These are phyloP conservation scores for Climacteris rufus DNA, from an alignment of 2,113 vertebrate species.

Conservation along the genomic window DNA sequence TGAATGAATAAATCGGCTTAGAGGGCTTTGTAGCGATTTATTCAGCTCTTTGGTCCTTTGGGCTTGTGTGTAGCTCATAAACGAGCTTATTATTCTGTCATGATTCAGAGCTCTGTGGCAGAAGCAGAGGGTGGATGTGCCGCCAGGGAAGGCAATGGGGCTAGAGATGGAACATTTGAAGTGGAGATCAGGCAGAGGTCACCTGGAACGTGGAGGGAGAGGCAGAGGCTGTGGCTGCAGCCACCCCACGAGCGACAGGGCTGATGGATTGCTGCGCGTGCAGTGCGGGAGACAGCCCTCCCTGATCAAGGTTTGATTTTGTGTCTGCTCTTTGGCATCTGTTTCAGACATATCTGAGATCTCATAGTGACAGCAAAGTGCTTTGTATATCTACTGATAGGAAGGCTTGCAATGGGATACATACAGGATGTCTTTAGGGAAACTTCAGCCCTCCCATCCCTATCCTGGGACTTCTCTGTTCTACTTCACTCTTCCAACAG, in stretches of 20 bases:
- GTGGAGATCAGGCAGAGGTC: constrained; percentile 45
- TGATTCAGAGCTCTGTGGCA: constrained; percentile 43
- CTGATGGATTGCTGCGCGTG: fast-evolving
- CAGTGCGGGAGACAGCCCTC: background rate
- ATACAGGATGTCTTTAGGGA: background rate
- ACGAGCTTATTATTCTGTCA: constrained; percentile 55
- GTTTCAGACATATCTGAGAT: background rate
- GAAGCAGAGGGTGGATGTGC: constrained; percentile 31
- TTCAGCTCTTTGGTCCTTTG: constrained; percentile 36
- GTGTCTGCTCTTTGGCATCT: background rate
- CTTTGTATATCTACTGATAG: background rate
- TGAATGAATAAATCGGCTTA: constrained; percentile 53
- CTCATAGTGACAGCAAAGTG: background rate
- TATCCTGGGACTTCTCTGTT: background rate
- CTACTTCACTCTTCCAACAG: background rate
- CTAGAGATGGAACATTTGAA: background rate
- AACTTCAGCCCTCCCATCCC: background rate
- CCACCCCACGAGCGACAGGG: background rate
- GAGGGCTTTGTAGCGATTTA: constrained; percentile 59
- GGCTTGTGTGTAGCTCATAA: constrained; percentile 46
- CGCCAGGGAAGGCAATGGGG: background rate
- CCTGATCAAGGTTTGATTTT: background rate
- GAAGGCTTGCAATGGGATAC: background rate
- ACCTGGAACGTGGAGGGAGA: background rate
- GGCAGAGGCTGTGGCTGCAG: background rate